Evolutionary conservation across 2,797 vertebrate genomes (phyloP).

Genomic region (Enteromius trimaculatus): DNA sequence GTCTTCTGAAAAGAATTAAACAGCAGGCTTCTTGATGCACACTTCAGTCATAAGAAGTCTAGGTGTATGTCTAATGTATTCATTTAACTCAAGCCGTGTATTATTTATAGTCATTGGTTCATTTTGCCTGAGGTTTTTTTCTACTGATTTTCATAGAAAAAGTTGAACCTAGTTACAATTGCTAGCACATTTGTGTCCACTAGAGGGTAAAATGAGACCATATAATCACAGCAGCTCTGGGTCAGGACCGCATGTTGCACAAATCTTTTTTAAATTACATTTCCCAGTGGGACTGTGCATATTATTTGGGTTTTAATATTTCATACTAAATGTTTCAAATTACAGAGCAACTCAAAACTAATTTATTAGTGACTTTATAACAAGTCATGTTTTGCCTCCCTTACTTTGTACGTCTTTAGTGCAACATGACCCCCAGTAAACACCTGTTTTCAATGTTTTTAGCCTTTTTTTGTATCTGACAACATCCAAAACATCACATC

Average conservation of each 20-base stretch:
- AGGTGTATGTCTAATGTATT: constrained; percentile 11
- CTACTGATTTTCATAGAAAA: constrained; percentile 14
- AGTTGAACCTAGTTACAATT: not conserved
- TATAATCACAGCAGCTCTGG: not conserved
- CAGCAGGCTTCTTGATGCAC: constrained; percentile 12
- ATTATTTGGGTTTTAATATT: constrained; percentile 11
- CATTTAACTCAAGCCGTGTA: not conserved
- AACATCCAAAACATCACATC: constrained; percentile 27
- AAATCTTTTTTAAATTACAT: not conserved
- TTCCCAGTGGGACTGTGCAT: not conserved
- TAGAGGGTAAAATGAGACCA: constrained; percentile 45
- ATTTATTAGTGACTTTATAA: constrained; percentile 16
- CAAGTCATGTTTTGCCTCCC: not conserved
- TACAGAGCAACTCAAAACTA: not conserved
- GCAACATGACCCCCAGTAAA: constrained; percentile 38
- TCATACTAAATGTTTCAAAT: not conserved
- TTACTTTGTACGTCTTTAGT: constrained; percentile 17
- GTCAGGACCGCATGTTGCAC: not conserved
- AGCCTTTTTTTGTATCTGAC: constrained; percentile 22
- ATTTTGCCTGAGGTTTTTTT: constrained; percentile 3
- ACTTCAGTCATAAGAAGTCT: not conserved
- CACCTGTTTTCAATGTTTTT: constrained; percentile 24
- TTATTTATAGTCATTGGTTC: constrained; percentile 21
- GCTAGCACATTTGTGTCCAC: constrained; percentile 33
- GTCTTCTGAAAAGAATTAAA: constrained; percentile 23